Base-by-base conservation (phyloP, 2,113 vertebrate genomes). In the Lophius piscatorius region DNA sequence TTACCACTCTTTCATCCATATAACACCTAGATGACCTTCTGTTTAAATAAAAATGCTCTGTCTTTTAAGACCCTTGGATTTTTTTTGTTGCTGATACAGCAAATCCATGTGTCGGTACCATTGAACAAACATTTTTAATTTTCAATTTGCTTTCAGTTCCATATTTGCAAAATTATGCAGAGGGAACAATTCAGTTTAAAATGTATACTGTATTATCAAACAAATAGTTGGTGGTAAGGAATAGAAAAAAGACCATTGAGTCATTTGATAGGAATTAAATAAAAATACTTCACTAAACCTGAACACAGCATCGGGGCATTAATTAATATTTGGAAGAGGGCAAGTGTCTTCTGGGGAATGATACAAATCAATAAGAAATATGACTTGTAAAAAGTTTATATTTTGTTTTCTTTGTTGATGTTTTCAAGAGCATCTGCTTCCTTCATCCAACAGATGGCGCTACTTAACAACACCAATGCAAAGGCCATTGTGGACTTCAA, bases 361-460 rank as follows among this genome's bases (percentile, higher is more conserved):
- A n/a, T n/a, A n/a, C 0, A 2, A 56, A 50, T 1, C 6, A 23
- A 23, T 18, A 45, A 17, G 23, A 41, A 45, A n/a, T 3, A 28
- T 22, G 17, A n/a, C 13, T 12, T 39, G 9, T 55, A 4, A 2
- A 44, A 28, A 18, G 34, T 13, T 24, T 9, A 6, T 18, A n/a
- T 47, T 23, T 52, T n/a, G n/a, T n/a, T n/a, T n/a, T n/a, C n/a
- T 12, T 55, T 35, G 17, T 24, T 39, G n/a, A 40, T 16, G 22
- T 28, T 48, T 46, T 54, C 0, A n/a, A 5, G 39, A 18, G 70
- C 64, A 76, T 23, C 6, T 33, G 0, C 34, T 24, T 7, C 23
- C 67, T 2, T 62, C 17, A 9, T 1, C 78, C 89, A 86, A 70
- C 70, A 88, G 89, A 76, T 82, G 89, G 80, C 20, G 72, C 58